Conservation (phyloP, 2,797 vertebrate species). For the Sebastes ruberrimus region DNA sequence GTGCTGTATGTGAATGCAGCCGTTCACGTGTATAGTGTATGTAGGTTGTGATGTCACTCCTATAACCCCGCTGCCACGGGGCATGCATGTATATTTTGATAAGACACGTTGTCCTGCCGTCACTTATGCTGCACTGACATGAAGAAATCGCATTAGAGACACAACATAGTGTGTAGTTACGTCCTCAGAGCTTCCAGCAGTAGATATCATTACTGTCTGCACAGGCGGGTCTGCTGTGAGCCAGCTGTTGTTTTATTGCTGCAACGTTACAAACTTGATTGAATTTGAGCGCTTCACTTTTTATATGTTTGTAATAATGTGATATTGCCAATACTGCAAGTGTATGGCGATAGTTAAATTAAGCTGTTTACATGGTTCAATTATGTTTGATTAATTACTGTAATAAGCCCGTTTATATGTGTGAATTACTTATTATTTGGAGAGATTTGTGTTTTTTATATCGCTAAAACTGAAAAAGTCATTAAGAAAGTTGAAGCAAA, state of each 20-base stretch:
- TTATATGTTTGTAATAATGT: background rate
- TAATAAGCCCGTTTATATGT: background rate
- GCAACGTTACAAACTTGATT: slow-evolving; percentile 7
- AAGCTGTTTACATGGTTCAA: background rate
- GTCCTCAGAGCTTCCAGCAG: slow-evolving; percentile 17
- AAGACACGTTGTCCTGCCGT: slow-evolving; percentile 5
- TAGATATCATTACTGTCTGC: slow-evolving; percentile 25
- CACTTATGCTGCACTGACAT: slow-evolving; percentile 8
- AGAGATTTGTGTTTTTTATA: background rate
- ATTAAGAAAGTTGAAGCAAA: background rate
- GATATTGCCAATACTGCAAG: background rate
- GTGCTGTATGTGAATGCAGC: slow-evolving; percentile 14
- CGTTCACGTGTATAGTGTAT: slow-evolving; percentile 2
- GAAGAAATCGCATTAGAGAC: slow-evolving; percentile 25
- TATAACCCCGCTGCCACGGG: background rate
- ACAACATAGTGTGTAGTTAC: background rate
- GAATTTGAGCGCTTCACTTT: background rate
- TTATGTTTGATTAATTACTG: background rate
- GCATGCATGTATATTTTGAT: slow-evolving; percentile 22
- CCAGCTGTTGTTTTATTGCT: slow-evolving; percentile 19
- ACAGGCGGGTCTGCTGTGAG: slow-evolving; percentile 18
- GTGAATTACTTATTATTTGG: background rate
- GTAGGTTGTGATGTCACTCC: slow-evolving; percentile 25
- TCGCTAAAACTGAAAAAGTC: background rate
- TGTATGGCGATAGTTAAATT: background rate